phyloP scores from a whole-genome alignment of 2,113 vertebrate species.

The Castor canadensis region DNA sequence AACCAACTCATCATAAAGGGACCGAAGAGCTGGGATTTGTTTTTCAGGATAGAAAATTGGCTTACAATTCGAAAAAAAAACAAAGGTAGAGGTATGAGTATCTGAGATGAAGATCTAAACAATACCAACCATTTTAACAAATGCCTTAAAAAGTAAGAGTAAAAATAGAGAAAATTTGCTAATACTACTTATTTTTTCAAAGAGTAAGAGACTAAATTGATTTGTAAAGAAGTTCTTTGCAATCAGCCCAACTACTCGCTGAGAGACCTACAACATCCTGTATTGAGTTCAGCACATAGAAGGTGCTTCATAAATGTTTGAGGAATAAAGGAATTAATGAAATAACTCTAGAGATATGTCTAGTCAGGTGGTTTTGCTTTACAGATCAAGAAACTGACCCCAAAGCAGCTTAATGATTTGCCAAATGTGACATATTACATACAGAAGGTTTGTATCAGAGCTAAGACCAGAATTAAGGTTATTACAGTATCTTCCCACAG shows the following conservation, averaged over 20 bases:
- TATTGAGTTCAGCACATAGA: background rate
- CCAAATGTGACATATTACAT: background rate
- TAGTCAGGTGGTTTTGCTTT: constrained; percentile 33
- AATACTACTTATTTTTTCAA: background rate
- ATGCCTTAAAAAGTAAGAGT: background rate
- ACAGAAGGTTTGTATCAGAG: background rate
- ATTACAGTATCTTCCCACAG: background rate
- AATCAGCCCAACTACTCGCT: background rate
- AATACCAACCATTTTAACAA: constrained; percentile 32
- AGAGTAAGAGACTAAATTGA: constrained; percentile 21
- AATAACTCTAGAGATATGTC: background rate
- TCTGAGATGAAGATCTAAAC: background rate
- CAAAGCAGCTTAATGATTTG: background rate
- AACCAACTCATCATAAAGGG: background rate
- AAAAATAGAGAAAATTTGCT: background rate
- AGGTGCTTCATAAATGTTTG: background rate
- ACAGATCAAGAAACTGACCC: background rate
- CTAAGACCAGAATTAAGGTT: background rate
- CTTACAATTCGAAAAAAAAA: constrained; percentile 26
- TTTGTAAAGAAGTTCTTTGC: background rate
- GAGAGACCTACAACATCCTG: background rate
- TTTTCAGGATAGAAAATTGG: background rate
- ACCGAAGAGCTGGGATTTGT: background rate
- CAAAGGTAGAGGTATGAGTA: background rate
- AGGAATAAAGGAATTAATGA: constrained; percentile 28